Percentiles rank a stretch among this genome's conserved stretches.
Evolutionary conservation across 2,113 vertebrate species (phyloP).

Genomic region (Chloropsis cyanopogon): DNA sequence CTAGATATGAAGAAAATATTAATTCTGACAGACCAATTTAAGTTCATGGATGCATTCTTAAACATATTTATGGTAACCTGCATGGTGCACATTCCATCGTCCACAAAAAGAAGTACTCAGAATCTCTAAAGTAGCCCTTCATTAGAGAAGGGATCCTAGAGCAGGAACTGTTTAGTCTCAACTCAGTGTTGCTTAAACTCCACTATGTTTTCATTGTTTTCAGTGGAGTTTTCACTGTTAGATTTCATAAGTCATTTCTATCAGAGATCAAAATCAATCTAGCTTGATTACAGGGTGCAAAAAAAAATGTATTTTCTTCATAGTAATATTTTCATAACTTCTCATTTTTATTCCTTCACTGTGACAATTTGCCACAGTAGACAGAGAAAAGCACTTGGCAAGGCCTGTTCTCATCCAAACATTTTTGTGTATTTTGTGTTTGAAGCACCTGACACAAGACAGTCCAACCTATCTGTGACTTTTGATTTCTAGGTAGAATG

Average conservation of each 20-base stretch:
- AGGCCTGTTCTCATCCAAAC: background rate
- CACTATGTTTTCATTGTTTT: background rate
- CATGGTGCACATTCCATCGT: background rate
- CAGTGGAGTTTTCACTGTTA: background rate
- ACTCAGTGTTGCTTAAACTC: background rate
- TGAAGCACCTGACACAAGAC: background rate
- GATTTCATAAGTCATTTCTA: background rate
- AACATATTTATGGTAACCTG: background rate
- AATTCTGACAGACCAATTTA: background rate
- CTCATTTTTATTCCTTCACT: background rate
- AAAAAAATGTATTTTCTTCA: background rate
- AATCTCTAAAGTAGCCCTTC: background rate
- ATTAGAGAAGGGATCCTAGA: background rate
- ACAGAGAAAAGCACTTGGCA: background rate
- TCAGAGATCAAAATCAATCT: background rate
- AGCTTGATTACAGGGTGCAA: background rate
- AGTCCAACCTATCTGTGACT: background rate
- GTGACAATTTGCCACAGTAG: background rate
- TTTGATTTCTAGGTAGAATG: background rate
- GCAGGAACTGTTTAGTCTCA: background rate
- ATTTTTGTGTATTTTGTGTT: background rate
- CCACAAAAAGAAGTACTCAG: background rate
- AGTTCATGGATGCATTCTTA: background rate
- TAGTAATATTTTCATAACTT: background rate
- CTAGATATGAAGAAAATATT: background rate